Percentiles rank a stretch among this genome's conserved stretches.
Conservation (phyloP, 2,113 vertebrate genomes). For the Rhodinocichla rosea region DNA sequence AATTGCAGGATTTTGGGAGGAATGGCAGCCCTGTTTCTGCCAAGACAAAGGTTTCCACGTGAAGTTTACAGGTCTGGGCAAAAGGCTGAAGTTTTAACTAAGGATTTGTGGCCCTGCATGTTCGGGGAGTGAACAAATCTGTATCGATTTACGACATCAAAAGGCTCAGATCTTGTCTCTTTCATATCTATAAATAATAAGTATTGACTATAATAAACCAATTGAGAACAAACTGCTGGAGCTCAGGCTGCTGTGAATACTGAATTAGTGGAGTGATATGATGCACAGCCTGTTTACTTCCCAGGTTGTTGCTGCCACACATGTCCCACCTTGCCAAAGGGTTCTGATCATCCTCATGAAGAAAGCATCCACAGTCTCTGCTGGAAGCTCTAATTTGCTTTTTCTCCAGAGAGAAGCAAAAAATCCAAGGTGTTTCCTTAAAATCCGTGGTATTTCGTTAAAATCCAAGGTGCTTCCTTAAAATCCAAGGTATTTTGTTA, state of each 20-base stretch:
- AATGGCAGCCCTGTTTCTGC: neutral
- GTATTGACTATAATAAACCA: slow-evolving; percentile 41
- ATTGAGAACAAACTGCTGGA: neutral
- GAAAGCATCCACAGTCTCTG: neutral
- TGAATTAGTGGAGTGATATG: neutral
- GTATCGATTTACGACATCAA: slow-evolving; percentile 19
- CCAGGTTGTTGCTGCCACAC: neutral
- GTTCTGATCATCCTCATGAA: neutral
- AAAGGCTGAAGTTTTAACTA: neutral
- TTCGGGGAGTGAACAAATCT: neutral
- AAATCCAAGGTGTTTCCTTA: too few species aligned
- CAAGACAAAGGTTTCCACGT: neutral
- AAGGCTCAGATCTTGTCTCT: neutral
- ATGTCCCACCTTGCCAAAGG: neutral
- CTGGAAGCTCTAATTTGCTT: neutral
- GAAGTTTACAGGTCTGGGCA: neutral
- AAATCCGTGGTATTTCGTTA: neutral
- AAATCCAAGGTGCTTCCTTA: too few species aligned
- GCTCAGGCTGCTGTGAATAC: neutral
- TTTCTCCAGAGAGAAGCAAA: neutral
- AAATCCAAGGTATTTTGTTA: neutral
- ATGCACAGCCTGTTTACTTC: neutral
- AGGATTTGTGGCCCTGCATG: slow-evolving; percentile 12
- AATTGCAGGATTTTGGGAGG: neutral
- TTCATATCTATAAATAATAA: slow-evolving; percentile 56